Evolutionary conservation across 92 coral and sea anemone species (phyloP), one percentile per base, ranked within the genome.

Genomic region (Pocillopora grandis): DNA sequence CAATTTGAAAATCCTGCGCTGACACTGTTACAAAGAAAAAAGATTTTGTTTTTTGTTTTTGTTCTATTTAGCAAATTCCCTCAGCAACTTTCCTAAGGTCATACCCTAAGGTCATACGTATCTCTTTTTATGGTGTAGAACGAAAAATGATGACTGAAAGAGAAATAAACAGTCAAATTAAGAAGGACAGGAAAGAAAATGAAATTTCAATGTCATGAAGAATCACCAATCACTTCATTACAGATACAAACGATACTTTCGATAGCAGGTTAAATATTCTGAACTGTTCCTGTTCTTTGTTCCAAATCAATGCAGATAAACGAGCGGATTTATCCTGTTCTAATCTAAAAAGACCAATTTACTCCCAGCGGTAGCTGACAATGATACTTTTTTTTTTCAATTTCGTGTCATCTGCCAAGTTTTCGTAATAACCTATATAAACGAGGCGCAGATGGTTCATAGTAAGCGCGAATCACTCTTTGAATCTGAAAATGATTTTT

Each of bases 351-450:
- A 33, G 35, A 62, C 71, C 56, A 63, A 64, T 64, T 37, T 77
- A 62, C 33, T 20, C 37, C 62, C 27, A n/a, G 57, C 9, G 33
- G 19, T 31, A 62, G 58, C 35, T 16, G 16, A 17, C 66, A 21
- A 62, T 35, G 71, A 18, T 62, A 19, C 13, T 66, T 42, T 17
- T 48, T 36, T 10, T 58, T 73, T 73, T 77, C 21, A 61, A 62
- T 77, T 61, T 77, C 14, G 56, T 36, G 80, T 60, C 80, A 37
- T 56, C 37, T 62, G 80, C 36, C 80, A 62, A 2, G 15, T 63
- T 77, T 70, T 64, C 63, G 42, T 77, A 77, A 62, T 77, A 63
- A 77, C 62, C 71, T 1, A 36, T 60, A 62, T 59, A 77, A 14
- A 10, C 70, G 36, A 49, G n/a, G 2, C 62, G 66, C 80, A 77